Evolutionary conservation across 2,888 invertebrate genomes (phyloP).

Genomic region (Patella caerulea): DNA sequence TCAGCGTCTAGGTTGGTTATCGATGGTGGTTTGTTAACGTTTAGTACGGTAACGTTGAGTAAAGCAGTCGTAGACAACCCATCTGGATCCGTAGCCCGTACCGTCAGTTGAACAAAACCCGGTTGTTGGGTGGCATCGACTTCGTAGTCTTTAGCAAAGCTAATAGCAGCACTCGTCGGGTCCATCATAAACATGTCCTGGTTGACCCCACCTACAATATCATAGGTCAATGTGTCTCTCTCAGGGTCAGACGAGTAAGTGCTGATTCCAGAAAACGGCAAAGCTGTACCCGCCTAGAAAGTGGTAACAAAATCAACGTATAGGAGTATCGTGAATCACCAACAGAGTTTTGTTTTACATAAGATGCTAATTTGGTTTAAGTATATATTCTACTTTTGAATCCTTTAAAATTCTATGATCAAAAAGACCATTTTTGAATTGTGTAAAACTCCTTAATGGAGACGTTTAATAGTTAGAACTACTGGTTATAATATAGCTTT

Average conservation of each 20-base stretch:
- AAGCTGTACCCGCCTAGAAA: not conserved
- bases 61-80: not conserved
- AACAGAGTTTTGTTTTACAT: too few relatives aligned
- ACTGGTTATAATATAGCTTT: too few relatives aligned
- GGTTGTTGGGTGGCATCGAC: not conserved
- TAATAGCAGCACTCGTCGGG: not conserved
- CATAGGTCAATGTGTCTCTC: constrained; percentile 1
- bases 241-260: not conserved
- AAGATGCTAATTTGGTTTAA: too few relatives aligned
- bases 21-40: constrained; percentile 3
- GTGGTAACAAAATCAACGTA: too few relatives aligned
- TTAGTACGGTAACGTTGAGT: not conserved
- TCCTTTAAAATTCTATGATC: not conserved
- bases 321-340: too few relatives aligned
- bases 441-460: not conserved
- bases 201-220: not conserved
- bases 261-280: not conserved
- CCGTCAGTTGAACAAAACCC: not conserved
- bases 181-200: not conserved
- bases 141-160: not conserved
- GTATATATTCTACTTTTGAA: too few relatives aligned
- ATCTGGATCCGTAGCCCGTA: not conserved
- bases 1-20: not conserved
- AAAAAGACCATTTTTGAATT: not conserved
- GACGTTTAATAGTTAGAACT: too few relatives aligned